These are phyloP conservation scores for Magallana ariakensis DNA, from an alignment of 1,140 invertebrate species.

Conservation along the genomic window DNA sequence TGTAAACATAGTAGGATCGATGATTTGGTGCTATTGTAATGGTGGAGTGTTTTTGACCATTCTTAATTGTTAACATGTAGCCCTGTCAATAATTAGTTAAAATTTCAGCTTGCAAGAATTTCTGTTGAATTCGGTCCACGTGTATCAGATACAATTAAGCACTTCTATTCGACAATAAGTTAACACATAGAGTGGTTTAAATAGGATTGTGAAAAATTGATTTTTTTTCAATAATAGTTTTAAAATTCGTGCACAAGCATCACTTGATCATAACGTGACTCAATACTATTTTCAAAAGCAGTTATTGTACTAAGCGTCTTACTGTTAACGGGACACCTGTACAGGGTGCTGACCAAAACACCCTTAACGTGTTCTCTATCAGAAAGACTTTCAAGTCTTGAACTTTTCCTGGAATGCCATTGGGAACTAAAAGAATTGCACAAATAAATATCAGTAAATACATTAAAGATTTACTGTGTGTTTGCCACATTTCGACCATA, in stretches of 20 bases:
- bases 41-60: constrained; percentile 45
- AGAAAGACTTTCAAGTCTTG: constrained; percentile 43
- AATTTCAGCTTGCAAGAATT: background rate
- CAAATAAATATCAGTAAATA: too few species aligned
- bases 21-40: constrained; percentile 48
- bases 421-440: constrained; percentile 35
- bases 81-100: constrained; percentile 40
- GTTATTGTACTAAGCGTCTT: constrained; percentile 28
- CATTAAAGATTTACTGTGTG: too few species aligned
- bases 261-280: too few species aligned
- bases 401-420: constrained; percentile 47
- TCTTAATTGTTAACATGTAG: constrained; percentile 47
- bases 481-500: too few species aligned
- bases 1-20: constrained; percentile 56
- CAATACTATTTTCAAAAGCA: too few species aligned
- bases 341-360: constrained; percentile 55
- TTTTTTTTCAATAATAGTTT: too few species aligned
- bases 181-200: too few species aligned
- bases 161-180: too few species aligned
- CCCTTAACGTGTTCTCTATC: constrained; percentile 46
- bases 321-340: constrained; percentile 52
- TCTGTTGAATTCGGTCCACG: too few species aligned
- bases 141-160: too few species aligned
- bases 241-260: too few species aligned
- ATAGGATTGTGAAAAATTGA: too few species aligned